Conservation (phyloP, 2,797 vertebrate species). For the Chlorospingus flavigularis region DNA sequence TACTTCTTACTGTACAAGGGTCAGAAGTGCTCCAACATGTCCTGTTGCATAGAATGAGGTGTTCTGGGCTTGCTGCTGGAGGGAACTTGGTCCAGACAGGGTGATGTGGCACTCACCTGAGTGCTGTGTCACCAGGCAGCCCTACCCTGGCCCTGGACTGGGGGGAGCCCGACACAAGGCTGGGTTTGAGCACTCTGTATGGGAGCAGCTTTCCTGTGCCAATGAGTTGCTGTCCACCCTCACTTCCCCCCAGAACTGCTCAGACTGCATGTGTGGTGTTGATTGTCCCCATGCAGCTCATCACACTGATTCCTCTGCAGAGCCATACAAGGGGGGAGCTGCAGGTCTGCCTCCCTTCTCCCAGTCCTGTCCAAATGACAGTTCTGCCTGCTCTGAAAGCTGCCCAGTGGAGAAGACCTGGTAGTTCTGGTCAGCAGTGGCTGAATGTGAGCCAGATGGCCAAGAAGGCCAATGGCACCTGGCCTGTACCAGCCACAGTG, state of each 20-base stretch:
- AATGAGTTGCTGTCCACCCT: background rate
- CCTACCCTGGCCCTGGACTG: background rate
- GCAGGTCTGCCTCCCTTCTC: background rate
- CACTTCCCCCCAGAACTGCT: background rate
- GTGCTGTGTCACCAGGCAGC: background rate
- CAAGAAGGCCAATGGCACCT: background rate
- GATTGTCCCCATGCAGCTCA: background rate
- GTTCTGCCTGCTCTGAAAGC: background rate
- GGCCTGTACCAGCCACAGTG: background rate
- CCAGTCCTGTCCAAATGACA: background rate
- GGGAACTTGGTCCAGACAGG: rapidly evolving
- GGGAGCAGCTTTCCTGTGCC: background rate
- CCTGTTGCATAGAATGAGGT: background rate
- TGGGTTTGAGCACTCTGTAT: rapidly evolving
- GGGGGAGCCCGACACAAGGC: rapidly evolving
- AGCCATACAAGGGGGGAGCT: background rate
- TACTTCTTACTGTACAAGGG: background rate
- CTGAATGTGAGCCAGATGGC: background rate
- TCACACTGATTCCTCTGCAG: background rate
- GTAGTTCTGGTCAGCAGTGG: background rate
- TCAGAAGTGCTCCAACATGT: background rate
- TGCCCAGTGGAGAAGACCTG: background rate
- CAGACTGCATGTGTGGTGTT: background rate
- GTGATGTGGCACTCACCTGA: background rate
- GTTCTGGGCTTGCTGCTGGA: background rate